phyloP scores from a whole-genome alignment of 2,888 invertebrate genomes.

The Dicranocentrus wangi region DNA sequence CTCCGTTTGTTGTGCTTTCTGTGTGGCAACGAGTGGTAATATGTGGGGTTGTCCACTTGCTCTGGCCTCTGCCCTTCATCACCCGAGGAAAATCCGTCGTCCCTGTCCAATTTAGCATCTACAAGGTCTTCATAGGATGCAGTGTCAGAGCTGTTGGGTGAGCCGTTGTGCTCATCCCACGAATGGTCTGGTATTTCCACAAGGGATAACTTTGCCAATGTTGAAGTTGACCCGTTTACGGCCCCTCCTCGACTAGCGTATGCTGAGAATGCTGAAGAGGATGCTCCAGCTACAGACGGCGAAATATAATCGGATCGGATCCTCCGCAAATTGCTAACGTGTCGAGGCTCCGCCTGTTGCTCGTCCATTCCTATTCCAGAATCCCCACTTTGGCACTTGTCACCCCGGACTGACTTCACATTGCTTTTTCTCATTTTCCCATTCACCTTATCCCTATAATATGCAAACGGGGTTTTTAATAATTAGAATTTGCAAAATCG shows the following conservation, averaged over 20 bases:
- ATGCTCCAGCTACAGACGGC: constrained; percentile 5
- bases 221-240: constrained; percentile 42
- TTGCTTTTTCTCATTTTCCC: constrained; percentile 82
- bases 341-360: constrained; percentile 48
- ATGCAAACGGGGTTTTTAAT: not conserved
- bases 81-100: constrained; percentile 71
- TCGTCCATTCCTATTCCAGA: constrained; percentile 83
- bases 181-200: constrained; percentile 71
- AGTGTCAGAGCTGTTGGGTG: constrained; percentile 51
- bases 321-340: constrained; percentile 60
- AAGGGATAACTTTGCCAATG: constrained; percentile 67
- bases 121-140: constrained; percentile 68
- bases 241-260: constrained; percentile 45
- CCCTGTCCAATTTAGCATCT: constrained; percentile 67
- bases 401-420: constrained; percentile 81
- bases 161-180: constrained; percentile 66
- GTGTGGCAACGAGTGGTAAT: constrained; percentile 69
- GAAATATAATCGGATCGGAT: constrained; percentile 68
- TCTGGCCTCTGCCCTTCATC: constrained; percentile 61
- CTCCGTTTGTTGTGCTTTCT: constrained; percentile 58
- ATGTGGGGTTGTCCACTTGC: constrained; percentile 40
- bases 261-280: constrained; percentile 5
- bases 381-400: constrained; percentile 84
- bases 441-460: constrained; percentile 56
- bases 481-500: not conserved